phyloP scores from a whole-genome alignment of 2,888 invertebrate species.

The Temnothorax ravouxi region DNA sequence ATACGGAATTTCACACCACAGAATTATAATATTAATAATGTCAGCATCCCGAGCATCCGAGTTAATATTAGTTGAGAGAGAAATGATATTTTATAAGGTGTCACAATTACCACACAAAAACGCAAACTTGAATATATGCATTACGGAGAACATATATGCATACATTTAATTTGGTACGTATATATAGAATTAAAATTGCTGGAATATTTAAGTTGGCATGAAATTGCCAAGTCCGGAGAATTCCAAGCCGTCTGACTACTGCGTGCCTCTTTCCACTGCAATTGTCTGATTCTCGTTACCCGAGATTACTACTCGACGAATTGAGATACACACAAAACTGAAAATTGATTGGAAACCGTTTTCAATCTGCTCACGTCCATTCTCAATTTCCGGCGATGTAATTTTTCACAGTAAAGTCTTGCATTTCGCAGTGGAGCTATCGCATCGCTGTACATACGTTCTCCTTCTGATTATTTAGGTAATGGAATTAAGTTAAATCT shows the following conservation, averaged over 20 bases:
- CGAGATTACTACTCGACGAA: slow-evolving; percentile 40
- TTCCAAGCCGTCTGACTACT: slow-evolving; percentile 26
- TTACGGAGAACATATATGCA: not conserved
- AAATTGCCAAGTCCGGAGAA: not conserved
- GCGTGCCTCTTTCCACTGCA: slow-evolving; percentile 29
- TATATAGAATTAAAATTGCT: not conserved
- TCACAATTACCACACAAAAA: not conserved
- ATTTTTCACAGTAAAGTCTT: slow-evolving; percentile 13
- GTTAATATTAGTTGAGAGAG: not conserved
- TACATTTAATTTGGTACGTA: not conserved
- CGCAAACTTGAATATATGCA: not conserved
- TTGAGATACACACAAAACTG: slow-evolving; percentile 40
- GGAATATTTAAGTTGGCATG: not conserved
- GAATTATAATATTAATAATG: not conserved
- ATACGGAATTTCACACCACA: not conserved
- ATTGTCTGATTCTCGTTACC: slow-evolving; percentile 39
- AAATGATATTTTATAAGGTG: not conserved
- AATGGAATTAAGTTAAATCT: not conserved
- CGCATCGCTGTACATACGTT: not conserved
- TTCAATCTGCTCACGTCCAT: slow-evolving; percentile 43
- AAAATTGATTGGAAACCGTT: slow-evolving; percentile 42
- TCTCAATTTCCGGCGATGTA: slow-evolving; percentile 36
- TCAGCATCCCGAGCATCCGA: not conserved
- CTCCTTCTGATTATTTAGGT: not conserved
- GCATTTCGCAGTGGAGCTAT: not conserved